Evolutionary conservation across 2,888 invertebrate species (phyloP).

Genomic region (Cybosia mesomella): DNA sequence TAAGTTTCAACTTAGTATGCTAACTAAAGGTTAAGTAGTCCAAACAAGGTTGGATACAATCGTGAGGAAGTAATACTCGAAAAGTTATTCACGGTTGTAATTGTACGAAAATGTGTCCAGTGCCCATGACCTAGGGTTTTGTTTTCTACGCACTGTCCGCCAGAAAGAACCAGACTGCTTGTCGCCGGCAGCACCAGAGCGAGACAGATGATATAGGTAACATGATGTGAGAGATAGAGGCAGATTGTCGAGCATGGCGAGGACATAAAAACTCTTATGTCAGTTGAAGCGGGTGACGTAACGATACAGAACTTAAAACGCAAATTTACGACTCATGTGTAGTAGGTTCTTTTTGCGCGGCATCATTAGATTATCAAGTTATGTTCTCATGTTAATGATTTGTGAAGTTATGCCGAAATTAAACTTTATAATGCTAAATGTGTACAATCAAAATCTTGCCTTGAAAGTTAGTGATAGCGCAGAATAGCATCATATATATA

Average conservation of each 20-base stretch:
- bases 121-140: conserved; percentile 81
- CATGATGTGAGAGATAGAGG: conserved; percentile 69
- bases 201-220: conserved; percentile 68
- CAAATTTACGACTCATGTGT: conserved; percentile 70
- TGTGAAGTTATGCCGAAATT: conserved; percentile 19
- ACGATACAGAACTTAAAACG: conserved; percentile 66
- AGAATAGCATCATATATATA: conserved; percentile 7
- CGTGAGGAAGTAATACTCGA: conserved; percentile 53
- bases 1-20: conserved; percentile 50
- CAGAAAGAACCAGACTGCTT: conserved; percentile 83
- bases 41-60: conserved; percentile 54
- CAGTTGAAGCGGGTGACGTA: conserved; percentile 70
- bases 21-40: conserved; percentile 58
- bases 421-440: conserved; percentile 14
- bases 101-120: conserved; percentile 78
- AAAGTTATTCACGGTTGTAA: conserved; percentile 55
- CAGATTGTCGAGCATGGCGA: conserved; percentile 63
- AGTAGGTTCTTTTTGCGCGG: conserved; percentile 42
- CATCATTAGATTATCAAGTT: conserved; percentile 39
- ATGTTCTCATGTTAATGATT: conserved; percentile 25
- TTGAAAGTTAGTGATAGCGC: conserved; percentile 15
- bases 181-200: conserved; percentile 80
- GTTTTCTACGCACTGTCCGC: conserved; percentile 76
- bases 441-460: conserved; percentile 14
- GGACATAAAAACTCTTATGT: conserved; percentile 72